These are phyloP conservation scores for Scarus forsteni DNA, from an alignment of 2,797 vertebrate genomes.

Conservation along the genomic window DNA sequence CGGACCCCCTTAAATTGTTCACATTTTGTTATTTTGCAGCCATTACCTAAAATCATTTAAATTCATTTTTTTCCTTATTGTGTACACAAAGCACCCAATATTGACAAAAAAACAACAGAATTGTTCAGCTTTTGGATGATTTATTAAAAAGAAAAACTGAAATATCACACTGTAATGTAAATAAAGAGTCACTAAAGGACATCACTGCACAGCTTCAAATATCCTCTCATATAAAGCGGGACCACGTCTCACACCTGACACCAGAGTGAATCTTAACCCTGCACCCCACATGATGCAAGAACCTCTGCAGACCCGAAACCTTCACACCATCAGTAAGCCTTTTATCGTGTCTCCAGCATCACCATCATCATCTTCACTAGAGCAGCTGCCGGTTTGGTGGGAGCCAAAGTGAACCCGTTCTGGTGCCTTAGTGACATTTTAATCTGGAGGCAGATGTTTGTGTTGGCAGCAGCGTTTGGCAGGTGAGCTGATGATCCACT, in stretches of 20 bases:
- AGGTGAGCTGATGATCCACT: background rate
- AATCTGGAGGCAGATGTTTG: background rate
- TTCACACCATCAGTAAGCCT: background rate
- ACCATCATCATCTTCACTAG: background rate
- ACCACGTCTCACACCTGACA: background rate
- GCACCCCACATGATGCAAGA: background rate
- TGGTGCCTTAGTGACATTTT: background rate
- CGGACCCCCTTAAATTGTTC: too few species aligned
- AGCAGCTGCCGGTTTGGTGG: background rate
- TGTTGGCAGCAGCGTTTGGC: background rate
- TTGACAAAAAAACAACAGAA: too few species aligned
- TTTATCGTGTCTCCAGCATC: background rate
- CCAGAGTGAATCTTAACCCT: background rate
- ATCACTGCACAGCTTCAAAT: too few species aligned
- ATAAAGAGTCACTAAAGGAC: too few species aligned
- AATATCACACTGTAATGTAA: too few species aligned
- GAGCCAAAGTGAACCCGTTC: background rate
- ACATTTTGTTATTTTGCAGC: too few species aligned
- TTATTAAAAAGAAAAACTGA: too few species aligned
- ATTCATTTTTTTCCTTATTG: too few species aligned
- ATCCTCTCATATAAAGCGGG: too few species aligned
- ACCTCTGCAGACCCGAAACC: slow-evolving; percentile 1
- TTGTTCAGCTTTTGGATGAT: too few species aligned
- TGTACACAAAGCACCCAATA: too few species aligned
- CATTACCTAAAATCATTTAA: too few species aligned